Percentiles rank a stretch among this genome's conserved stretches.
Conservation (phyloP, 2,888 invertebrate species). For the Abscondita cerata region DNA sequence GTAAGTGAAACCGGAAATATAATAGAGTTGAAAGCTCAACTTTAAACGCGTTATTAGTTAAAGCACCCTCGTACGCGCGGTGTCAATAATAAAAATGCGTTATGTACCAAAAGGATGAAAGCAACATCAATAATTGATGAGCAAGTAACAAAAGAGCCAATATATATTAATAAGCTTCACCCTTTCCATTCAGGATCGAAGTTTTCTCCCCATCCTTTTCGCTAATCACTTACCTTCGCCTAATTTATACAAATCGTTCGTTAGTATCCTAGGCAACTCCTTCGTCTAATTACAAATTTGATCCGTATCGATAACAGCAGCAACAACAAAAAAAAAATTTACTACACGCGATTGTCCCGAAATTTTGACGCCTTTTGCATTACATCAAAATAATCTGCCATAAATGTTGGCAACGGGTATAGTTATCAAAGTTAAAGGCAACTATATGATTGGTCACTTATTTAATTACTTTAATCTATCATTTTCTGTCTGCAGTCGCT, state of each 20-base stretch:
- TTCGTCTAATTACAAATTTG: conserved; percentile 58
- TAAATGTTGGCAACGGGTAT: conserved; percentile 50
- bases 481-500: conserved; percentile 56
- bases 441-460: conserved; percentile 60
- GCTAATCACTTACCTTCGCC: conserved; percentile 40
- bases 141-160: conserved; percentile 45
- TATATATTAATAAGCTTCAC: conserved; percentile 52
- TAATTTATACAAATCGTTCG: conserved; percentile 60
- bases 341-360: conserved; percentile 24
- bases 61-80: too few relatives aligned
- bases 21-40: too few relatives aligned
- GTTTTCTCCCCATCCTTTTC: conserved; percentile 44
- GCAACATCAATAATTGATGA: conserved; percentile 27
- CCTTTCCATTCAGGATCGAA: conserved; percentile 47
- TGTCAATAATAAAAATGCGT: too few relatives aligned
- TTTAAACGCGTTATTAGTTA: too few relatives aligned
- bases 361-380: conserved; percentile 27
- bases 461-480: conserved; percentile 59
- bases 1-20: too few relatives aligned
- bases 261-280: conserved; percentile 58
- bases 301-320: conserved; percentile 56
- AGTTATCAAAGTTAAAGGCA: conserved; percentile 52
- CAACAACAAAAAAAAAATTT: too few relatives aligned
- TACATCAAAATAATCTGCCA: conserved; percentile 31
- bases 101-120: neutral